Evolutionary conservation across 1,140 invertebrate genomes (phyloP).

Genomic region (Bombus balteatus): DNA sequence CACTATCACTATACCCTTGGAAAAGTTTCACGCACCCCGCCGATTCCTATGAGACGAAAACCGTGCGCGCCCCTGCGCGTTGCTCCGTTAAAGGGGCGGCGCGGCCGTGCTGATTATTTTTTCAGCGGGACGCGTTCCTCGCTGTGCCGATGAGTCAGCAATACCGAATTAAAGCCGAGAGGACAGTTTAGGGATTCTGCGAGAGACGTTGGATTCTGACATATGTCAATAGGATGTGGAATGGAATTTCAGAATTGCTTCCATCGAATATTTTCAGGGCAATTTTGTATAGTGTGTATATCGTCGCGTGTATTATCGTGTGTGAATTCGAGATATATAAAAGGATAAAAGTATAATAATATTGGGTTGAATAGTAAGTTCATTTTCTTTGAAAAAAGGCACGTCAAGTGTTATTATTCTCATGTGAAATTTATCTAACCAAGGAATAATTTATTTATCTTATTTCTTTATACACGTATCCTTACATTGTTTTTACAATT

Average conservation of each 20-base stretch:
- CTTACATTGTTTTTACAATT: too few species aligned
- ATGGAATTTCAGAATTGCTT: neutral
- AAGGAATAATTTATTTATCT: too few species aligned
- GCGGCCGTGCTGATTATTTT: neutral
- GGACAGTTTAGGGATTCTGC: neutral
- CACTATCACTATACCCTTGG: constrained; percentile 2
- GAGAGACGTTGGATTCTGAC: neutral
- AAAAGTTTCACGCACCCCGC: constrained; percentile 6
- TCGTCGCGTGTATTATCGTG: neutral
- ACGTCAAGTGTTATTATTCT: too few species aligned
- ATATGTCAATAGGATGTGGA: neutral
- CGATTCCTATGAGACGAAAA: neutral
- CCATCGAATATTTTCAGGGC: neutral
- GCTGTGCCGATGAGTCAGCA: neutral
- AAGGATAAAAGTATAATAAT: too few species aligned
- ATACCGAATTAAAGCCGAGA: neutral
- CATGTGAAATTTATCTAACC: too few species aligned
- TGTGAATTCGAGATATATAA: too few species aligned
- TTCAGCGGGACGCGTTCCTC: neutral
- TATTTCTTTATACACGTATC: too few species aligned
- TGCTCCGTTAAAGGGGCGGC: neutral
- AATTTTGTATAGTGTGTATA: neutral
- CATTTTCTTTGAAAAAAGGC: too few species aligned
- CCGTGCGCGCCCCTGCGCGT: neutral
- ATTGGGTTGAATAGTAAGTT: too few species aligned